A percentile compares a stretch with the other conserved stretches of the same genome.
phyloP scores from a whole-genome alignment of 2,797 vertebrate genomes.

The Paguma larvata region DNA sequence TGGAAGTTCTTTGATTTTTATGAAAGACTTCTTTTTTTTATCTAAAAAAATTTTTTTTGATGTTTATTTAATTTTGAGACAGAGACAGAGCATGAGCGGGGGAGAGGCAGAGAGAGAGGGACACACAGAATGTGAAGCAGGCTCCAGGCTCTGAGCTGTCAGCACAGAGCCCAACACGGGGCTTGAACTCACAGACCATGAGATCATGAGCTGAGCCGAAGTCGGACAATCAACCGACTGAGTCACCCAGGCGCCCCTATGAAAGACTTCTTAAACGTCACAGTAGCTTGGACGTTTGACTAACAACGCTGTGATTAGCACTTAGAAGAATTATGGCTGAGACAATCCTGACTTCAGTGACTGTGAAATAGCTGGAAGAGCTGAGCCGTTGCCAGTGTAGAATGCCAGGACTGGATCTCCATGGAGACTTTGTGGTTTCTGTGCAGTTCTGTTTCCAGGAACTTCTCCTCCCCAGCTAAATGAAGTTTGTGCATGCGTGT shows the following conservation, averaged over 20 bases:
- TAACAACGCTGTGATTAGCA: constrained; percentile 17
- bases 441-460: constrained; percentile 64
- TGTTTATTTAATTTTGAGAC: too few species aligned
- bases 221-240: too few species aligned
- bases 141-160: too few species aligned
- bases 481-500: background rate
- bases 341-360: constrained; percentile 33
- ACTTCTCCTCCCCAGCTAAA: constrained; percentile 8
- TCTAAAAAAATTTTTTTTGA: too few species aligned
- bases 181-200: too few species aligned
- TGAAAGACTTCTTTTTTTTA: background rate
- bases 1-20: constrained; percentile 30
- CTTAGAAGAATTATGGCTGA: constrained; percentile 39
- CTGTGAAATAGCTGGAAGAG: background rate
- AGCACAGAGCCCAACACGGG: too few species aligned
- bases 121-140: too few species aligned
- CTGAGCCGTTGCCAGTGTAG: background rate
- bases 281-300: background rate
- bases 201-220: too few species aligned
- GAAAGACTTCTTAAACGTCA: background rate
- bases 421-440: background rate
- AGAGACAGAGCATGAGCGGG: too few species aligned
- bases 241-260: too few species aligned
- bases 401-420: constrained; percentile 60
- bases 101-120: too few species aligned